phyloP scores from a whole-genome alignment of 2,797 vertebrate genomes.

The Urocyon cinereoargenteus region DNA sequence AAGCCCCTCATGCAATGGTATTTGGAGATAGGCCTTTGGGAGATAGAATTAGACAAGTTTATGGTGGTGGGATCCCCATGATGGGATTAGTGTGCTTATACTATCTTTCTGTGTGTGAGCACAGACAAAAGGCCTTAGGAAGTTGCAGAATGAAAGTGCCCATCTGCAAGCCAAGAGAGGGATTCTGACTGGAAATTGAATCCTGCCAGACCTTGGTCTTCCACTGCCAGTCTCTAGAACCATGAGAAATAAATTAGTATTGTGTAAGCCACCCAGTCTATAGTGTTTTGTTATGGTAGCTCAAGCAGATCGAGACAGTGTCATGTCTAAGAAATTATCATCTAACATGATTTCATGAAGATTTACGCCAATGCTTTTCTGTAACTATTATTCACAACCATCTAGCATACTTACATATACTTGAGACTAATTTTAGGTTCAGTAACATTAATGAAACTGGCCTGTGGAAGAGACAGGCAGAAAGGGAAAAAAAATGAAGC shows the following conservation, averaged over 20 bases:
- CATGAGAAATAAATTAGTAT: neutral
- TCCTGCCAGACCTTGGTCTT: neutral
- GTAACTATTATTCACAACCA: neutral
- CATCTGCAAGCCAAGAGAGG: neutral
- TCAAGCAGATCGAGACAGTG: neutral
- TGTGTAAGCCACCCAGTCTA: neutral
- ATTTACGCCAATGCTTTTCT: neutral
- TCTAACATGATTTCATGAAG: neutral
- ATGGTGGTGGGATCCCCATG: neutral
- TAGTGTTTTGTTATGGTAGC: neutral
- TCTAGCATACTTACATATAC: neutral
- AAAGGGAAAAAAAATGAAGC: neutral
- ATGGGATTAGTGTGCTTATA: neutral
- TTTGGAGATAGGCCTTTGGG: neutral
- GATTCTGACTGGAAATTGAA: neutral
- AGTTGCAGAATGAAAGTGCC: neutral
- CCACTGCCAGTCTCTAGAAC: neutral
- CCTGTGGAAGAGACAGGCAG: neutral
- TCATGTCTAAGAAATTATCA: neutral
- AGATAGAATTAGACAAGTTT: neutral
- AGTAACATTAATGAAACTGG: neutral
- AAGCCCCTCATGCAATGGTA: neutral
- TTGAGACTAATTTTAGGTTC: neutral
- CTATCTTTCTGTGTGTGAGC: neutral
- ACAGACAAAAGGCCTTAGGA: neutral